Evolutionary conservation across 2,797 vertebrate species (phyloP).

Genomic region (Rhynchonycteris naso): DNA sequence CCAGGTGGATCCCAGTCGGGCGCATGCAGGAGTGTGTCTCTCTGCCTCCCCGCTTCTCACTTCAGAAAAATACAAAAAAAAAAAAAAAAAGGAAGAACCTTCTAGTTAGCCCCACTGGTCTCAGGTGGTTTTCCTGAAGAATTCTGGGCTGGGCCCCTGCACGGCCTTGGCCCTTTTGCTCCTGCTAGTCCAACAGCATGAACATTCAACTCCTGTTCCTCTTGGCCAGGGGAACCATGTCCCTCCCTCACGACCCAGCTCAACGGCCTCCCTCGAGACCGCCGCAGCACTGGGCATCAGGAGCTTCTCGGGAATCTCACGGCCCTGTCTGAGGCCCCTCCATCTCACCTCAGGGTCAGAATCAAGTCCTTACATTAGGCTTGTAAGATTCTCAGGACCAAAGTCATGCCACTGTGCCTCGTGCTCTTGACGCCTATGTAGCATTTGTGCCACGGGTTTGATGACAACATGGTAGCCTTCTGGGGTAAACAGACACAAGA

Average conservation of each 20-base stretch:
- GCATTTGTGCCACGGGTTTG: accelerated
- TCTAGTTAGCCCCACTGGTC: accelerated
- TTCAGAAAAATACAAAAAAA: no score
- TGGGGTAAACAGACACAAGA: accelerated
- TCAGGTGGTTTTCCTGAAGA: neutral
- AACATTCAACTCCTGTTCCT: accelerated
- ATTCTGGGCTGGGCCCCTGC: neutral
- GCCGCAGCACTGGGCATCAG: accelerated
- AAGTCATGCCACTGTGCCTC: accelerated
- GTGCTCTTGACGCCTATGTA: accelerated
- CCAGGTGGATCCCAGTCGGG: no score
- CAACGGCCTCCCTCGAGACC: neutral
- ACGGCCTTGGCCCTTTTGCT: neutral
- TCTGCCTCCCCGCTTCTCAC: no score
- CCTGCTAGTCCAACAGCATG: accelerated
- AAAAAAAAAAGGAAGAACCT: no score
- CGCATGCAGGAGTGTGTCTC: no score
- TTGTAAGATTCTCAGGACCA: neutral
- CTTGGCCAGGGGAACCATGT: accelerated
- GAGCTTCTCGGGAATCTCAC: neutral
- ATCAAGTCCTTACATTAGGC: accelerated
- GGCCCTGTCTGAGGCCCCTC: neutral
- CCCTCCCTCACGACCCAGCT: neutral
- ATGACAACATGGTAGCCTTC: neutral
- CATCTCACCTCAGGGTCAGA: neutral